Evolutionary conservation across 2,888 invertebrate genomes (phyloP), one percentile per base, ranked within the genome.

Genomic region (Ichneumoninae sp.): DNA sequence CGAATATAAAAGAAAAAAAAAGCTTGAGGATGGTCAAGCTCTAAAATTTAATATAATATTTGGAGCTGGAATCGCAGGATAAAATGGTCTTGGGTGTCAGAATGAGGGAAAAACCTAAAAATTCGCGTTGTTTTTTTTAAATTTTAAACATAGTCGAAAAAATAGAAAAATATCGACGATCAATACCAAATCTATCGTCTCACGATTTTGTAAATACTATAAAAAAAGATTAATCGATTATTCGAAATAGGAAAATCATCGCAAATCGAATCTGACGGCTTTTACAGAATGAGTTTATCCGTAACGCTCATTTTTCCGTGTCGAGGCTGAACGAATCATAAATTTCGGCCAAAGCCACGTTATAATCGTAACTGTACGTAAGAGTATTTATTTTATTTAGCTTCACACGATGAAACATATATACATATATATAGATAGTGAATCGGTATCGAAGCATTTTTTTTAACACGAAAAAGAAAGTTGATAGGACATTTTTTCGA

Each of bases 311-410:
- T 63, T 47, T 47, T 47, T 26, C 74, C 74, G 74, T 33, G 50
- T n/a, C 33, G 63, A 30, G 60, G 50, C 65, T 16, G 50, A 75
- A 65, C 6, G 36, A n/a, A 52, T 75, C 65, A 63, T 47, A 47
- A 52, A 33, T 30, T 19, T 26, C 33, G n/a, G 57, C 26, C 57
- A 26, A 57, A 52, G 6, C 33, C 50, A 50, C 65, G 36, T 65
- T 65, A 57, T 57, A 57, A 57, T 57, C 54, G 75, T 79, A 79
- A 66, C 66, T 70, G 57, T 60, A 75, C 57, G 66, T 50, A 52
- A 66, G 54, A 78, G 50, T 85, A 83, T 85, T 83, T 85, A 83
- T 85, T 85, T 80, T 47, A 81, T 54, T 81, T 81, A 83, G 66
- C 71, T 70, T 81, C 80, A 66, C 68, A 26, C 47, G 52, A 70